Base-by-base conservation (phyloP, 2,888 invertebrate genomes). In the Alloscopus bannaensis region DNA sequence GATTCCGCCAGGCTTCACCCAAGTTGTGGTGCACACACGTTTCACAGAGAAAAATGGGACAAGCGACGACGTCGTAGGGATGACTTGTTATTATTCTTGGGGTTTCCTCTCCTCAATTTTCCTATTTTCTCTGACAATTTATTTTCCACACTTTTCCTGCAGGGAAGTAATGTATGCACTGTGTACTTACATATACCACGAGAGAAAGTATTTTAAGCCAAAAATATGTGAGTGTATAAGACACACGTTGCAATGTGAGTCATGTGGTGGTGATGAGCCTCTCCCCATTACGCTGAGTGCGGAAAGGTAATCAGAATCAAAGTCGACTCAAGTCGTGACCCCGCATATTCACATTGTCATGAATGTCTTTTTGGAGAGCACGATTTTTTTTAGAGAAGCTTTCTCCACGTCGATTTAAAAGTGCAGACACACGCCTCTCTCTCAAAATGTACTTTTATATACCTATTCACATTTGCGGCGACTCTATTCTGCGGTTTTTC, bases 1-100 rank as follows among this genome's bases (percentile, higher is more conserved):
- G n/a, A n/a, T n/a, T n/a, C n/a, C n/a, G n/a, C n/a, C n/a, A n/a
- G n/a, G n/a, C n/a, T n/a, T n/a, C n/a, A n/a, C n/a, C n/a, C n/a
- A n/a, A n/a, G n/a, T n/a, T n/a, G n/a, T n/a, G n/a, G n/a, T n/a
- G n/a, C n/a, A n/a, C n/a, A n/a, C n/a, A n/a, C n/a, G n/a, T n/a
- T n/a, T n/a, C n/a, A n/a, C n/a, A n/a, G n/a, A n/a, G n/a, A n/a
- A n/a, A n/a, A n/a, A n/a, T n/a, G n/a, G n/a, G n/a, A n/a, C n/a
- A n/a, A n/a, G n/a, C n/a, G n/a, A n/a, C n/a, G n/a, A n/a, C n/a
- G n/a, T n/a, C n/a, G n/a, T n/a, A n/a, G n/a, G n/a, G 16, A 36
- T 40, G 60, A 20, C 45, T 31, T 66, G 31, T 66, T 66, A 50
- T 65, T 65, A 65, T 65, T 66, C 66, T 52, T 52, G 18, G 50